A percentile compares a stretch with the other conserved stretches of the same genome.
Conservation (phyloP, 2,797 vertebrate genomes). For the Cossypha dichroa region DNA sequence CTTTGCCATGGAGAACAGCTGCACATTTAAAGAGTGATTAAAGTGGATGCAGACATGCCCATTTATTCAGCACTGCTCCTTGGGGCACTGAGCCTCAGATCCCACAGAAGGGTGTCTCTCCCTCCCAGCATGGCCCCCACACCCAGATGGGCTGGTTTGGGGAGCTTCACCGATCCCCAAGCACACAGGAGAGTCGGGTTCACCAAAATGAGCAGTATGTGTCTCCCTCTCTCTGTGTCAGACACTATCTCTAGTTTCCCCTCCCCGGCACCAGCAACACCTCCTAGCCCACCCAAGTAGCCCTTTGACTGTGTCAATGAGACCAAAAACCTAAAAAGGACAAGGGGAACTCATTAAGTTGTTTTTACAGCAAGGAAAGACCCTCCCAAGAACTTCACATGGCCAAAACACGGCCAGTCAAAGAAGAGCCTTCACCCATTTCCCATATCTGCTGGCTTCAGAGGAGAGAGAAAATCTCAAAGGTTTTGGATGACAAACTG, state of each 20-base stretch:
- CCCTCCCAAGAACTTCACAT: neutral
- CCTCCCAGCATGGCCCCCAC: neutral
- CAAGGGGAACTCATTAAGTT: neutral
- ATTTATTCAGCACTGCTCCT: neutral
- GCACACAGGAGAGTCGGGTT: neutral
- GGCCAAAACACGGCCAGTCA: neutral
- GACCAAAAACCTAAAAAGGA: neutral
- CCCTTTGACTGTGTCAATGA: neutral
- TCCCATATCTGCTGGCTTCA: neutral
- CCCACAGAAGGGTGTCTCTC: neutral
- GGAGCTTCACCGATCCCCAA: neutral
- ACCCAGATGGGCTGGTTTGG: neutral
- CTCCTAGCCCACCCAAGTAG: neutral
- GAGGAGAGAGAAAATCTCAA: neutral
- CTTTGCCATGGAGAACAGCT: neutral
- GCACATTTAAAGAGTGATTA: neutral
- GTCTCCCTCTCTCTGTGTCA: neutral
- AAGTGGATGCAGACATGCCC: neutral
- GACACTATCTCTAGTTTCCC: neutral
- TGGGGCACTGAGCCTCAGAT: neutral
- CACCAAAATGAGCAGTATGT: rapidly evolving
- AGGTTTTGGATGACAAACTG: neutral
- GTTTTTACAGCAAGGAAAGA: neutral
- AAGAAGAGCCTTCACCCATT: neutral
- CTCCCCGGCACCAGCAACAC: neutral